Conservation (phyloP, 1,140 invertebrate genomes). For the Saxidomus purpurata region DNA sequence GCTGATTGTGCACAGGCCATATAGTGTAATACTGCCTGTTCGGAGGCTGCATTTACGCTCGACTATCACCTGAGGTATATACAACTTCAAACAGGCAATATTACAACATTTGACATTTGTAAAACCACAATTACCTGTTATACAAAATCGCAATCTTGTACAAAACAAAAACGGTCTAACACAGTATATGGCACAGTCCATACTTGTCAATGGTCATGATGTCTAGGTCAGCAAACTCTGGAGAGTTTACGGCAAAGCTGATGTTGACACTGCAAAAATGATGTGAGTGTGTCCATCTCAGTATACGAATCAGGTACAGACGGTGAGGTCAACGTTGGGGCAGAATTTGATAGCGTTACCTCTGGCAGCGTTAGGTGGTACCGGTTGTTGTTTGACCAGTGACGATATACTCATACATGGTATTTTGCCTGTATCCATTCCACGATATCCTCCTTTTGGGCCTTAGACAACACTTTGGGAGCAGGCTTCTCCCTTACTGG, state of each 20-base stretch:
- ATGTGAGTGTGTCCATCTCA: not conserved
- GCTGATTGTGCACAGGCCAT: no score
- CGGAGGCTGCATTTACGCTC: no score
- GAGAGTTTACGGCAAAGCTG: not conserved
- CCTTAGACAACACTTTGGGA: no score
- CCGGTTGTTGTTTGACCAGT: not conserved
- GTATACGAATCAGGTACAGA: slow-evolving; percentile 1
- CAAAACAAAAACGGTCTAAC: not conserved
- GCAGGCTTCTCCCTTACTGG: no score
- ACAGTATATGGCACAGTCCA: slow-evolving; percentile 5
- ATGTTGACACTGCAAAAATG: slow-evolving; percentile 15
- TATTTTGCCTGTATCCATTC: no score
- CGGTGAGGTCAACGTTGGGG: not conserved
- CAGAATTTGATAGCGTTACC: not conserved
- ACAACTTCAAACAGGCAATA: slow-evolving; percentile 7
- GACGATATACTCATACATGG: slow-evolving; percentile 7
- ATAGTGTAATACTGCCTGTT: no score
- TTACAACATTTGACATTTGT: not conserved
- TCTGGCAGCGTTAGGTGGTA: slow-evolving; percentile 1
- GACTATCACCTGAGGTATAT: no score
- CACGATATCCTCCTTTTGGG: no score
- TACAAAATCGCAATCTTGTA: not conserved
- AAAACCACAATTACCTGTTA: slow-evolving; percentile 1
- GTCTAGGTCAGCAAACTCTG: not conserved
- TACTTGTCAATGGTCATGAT: slow-evolving; percentile 1